A percentile compares a stretch with the other conserved stretches of the same genome.
These are phyloP conservation scores for Crambe crambe DNA, from an alignment of 37 sponge, comb jelly and placozoan species.

Conservation along the genomic window DNA sequence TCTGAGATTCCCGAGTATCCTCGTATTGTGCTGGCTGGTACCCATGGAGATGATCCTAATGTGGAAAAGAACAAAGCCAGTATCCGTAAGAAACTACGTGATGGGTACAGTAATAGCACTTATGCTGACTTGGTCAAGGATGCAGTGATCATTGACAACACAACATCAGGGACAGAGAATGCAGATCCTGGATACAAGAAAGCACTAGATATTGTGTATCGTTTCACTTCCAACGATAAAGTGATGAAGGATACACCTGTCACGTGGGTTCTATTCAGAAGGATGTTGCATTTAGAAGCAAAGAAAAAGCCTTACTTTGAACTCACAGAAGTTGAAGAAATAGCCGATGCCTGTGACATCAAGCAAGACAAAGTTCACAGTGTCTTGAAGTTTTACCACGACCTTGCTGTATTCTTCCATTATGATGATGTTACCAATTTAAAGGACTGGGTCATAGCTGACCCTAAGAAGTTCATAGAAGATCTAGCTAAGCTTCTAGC, in stretches of 20 bases:
- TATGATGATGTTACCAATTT: slow-evolving; percentile 25
- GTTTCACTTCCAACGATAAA: slow-evolving; percentile 17
- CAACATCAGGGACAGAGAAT: slow-evolving; percentile 40
- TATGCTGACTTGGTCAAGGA: slow-evolving; percentile 5
- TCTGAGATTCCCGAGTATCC: neutral
- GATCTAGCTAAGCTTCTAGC: slow-evolving; percentile 31
- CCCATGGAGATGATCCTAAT: slow-evolving; percentile 31
- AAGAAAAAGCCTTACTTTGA: slow-evolving; percentile 15
- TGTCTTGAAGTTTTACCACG: slow-evolving; percentile 64
- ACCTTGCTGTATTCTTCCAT: slow-evolving; percentile 53
- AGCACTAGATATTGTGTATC: neutral
- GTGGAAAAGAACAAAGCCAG: neutral
- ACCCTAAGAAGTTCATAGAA: slow-evolving; percentile 49
- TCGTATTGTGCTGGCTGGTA: slow-evolving; percentile 36
- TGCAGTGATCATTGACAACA: slow-evolving; percentile 46
- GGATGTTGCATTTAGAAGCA: slow-evolving; percentile 23
- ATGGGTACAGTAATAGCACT: slow-evolving; percentile 12
- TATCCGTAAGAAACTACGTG: neutral
- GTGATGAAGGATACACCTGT: slow-evolving; percentile 34
- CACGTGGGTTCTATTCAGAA: slow-evolving; percentile 51
- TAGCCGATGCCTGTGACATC: slow-evolving; percentile 28
- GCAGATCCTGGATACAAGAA: slow-evolving; percentile 36
- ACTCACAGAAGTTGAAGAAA: neutral
- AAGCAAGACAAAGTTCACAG: slow-evolving; percentile 8
- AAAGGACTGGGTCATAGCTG: slow-evolving; percentile 17